Percentiles rank a stretch among this genome's conserved stretches.
Evolutionary conservation across 2,113 vertebrate species (phyloP).

Genomic region (chimpanzee (Pan troglodytes)): NHGRI_mPanTro3-v2.1_pri NC_072402.2:98744501-98745000

Average conservation of each 20-base stretch:
- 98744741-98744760: neutral
- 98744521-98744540: neutral
- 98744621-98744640: neutral
- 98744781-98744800: neutral
- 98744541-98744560: neutral
- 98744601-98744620: neutral
- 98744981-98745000: neutral
- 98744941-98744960: neutral
- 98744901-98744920: neutral
- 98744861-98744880: neutral
- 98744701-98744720: neutral
- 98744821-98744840: constrained; percentile 1
- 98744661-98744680: neutral
- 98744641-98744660: no score
- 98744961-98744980: neutral
- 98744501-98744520: neutral
- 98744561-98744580: neutral
- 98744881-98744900: neutral
- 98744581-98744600: neutral
- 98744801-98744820: neutral
- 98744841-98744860: neutral
- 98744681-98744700: neutral
- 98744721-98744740: neutral
- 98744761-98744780: neutral
- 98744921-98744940: neutral